Percentiles rank a stretch among this genome's conserved stretches.
Conservation (phyloP, 2,888 invertebrate genomes). For the Tetropium fuscum region DNA sequence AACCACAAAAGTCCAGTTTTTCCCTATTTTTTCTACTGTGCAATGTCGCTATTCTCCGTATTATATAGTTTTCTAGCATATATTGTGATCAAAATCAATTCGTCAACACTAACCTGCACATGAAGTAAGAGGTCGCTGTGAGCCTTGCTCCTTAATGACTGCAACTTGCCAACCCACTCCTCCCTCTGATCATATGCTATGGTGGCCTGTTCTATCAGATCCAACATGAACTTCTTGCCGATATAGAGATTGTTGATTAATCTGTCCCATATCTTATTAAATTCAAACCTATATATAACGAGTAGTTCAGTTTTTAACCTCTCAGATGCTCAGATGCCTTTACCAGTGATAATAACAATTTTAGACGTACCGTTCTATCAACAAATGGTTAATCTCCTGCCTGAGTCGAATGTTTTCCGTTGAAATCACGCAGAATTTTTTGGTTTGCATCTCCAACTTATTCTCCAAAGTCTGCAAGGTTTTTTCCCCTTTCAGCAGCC, state of each 20-base stretch:
- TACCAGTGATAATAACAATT: constrained; percentile 3
- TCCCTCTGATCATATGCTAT: constrained; percentile 90
- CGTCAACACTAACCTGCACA: constrained; percentile 71
- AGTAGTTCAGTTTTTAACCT: not conserved
- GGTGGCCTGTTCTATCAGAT: constrained; percentile 91
- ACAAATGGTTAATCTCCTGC: constrained; percentile 81
- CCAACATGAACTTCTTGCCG: constrained; percentile 86
- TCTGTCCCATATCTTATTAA: constrained; percentile 85
- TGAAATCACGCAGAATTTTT: constrained; percentile 80
- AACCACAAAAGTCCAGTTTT: too few species aligned
- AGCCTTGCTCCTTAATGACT: constrained; percentile 81
- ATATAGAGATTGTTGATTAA: constrained; percentile 80
- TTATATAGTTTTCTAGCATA: too few species aligned
- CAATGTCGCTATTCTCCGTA: too few species aligned
- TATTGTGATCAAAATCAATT: too few species aligned
- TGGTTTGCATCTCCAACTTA: constrained; percentile 78
- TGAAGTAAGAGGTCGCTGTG: constrained; percentile 78
- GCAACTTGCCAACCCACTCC: constrained; percentile 83
- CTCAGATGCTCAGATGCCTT: not conserved
- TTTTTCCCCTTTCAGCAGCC: constrained; percentile 67
- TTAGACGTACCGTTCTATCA: constrained; percentile 76
- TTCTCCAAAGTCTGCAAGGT: constrained; percentile 79
- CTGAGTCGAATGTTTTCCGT: constrained; percentile 79
- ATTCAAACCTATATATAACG: constrained; percentile 73
- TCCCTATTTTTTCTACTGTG: too few species aligned